Evolutionary conservation across 2,113 vertebrate genomes (phyloP), one percentile per base, ranked within the genome.

Genomic region (Rhea pennata): DNA sequence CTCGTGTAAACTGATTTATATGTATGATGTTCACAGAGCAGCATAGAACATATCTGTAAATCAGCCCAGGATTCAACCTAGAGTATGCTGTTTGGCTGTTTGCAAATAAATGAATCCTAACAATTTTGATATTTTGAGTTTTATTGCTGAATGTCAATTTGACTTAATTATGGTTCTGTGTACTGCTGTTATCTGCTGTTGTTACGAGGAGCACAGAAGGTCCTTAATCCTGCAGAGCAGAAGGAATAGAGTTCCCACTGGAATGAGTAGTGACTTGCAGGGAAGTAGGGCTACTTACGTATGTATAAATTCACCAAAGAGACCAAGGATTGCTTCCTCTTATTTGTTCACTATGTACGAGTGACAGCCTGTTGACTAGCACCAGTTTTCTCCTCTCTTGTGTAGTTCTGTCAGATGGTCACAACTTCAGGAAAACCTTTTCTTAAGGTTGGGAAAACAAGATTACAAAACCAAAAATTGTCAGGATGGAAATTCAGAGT

Each of bases 31-130:
- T 95, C 46, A 31, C 9, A 51, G 72, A 75, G 81, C 46, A 83
- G 59, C 62, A 17, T 29, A 50, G 65, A 87, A 7, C 31, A 24
- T 82, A 75, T 33, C 53, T 82, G 44, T 76, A 79, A 91, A 82
- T 59, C 53, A 54, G 82, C 78, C n/a, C 19, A 44, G 39, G 72
- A 87, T 74, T 80, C 61, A 73, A 42, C 17, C 22, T 54, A 46
- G 64, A 58, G 23, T 48, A 23, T 84, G 67, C 73, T 67, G 21
- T 70, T 91, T 71, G 74, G 50, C 84, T 91, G 48, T 72, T 80
- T 92, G 59, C 56, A 86, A 93, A 91, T 93, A 96, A 91, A 91
- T 67, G 78, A 88, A 58, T 70, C 91, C 92, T 56, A 80, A 96
- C 87, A 91, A 42, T 16, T 69, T 53, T 66, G 67, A 76, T 87